Base-by-base conservation (phyloP, 2,113 vertebrate genomes). In the Fulica atra region DNA sequence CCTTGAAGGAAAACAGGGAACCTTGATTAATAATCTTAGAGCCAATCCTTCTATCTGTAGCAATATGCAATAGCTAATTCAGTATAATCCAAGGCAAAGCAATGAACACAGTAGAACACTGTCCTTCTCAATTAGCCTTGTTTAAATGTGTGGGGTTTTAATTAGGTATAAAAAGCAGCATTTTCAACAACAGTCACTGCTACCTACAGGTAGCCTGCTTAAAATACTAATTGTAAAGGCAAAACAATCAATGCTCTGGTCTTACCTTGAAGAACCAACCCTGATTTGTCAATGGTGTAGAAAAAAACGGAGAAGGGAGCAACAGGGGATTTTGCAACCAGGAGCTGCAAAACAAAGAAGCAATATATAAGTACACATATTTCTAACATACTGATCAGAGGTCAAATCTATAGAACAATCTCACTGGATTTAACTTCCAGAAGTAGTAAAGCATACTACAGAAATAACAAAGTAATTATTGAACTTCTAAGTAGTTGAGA, bases 301-400 rank as follows among this genome's bases (percentile, higher is more conserved):
- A 95, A 94, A 79, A 99, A 98, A 57, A 97, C 42, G 0, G 98
- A 96, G 74, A 98, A 98, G 9, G 98, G 98, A 87, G 98, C 98
- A 94, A 98, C 93, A 29, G 98, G 98, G 13, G 98, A 99, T 88
- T 99, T 99, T 86, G 98, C 98, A 76, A 98, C 95, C 80, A 98
- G 97, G 68, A 99, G 96, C 98, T 99, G 98, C 71, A 98, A 81
- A 95, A 48, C 56, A 91, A 97, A 66, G 10, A 35, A 76, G 26
- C 59, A 60, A 84, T 10, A 61, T 25, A 3, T 81, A 60, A 97
- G 59, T 35, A 79, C 24, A 36, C 14, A 40, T 61, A 33, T 71
- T 74, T 78, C 28, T 82, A 92, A 86, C 46, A n/a, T 20, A 44
- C 25, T 59, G 54, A 85, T 88, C 81, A 72, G 63, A 86, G 29